Evolutionary conservation across 2,888 invertebrate species (phyloP), one percentile per base, ranked within the genome.

Genomic region (Zhengitettix transpicula): DNA sequence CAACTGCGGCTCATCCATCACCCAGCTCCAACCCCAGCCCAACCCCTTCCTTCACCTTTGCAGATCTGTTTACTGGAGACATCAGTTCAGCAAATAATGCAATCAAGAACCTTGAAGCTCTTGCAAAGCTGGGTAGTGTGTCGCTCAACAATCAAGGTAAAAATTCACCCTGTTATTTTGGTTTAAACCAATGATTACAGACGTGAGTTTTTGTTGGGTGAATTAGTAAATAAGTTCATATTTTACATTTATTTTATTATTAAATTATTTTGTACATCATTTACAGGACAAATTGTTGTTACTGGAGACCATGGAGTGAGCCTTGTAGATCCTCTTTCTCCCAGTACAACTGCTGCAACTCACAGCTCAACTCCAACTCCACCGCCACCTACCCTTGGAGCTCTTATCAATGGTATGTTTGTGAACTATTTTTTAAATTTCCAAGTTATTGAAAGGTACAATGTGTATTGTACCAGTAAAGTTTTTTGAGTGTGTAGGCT

Each of bases 31-130:
- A 82, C 83, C 62, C 78, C 77, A 63, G 79, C 82, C 65, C 67
- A 44, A 65, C 66, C 41, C 65, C 67, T 41, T 63, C 67, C 40
- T 87, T 89, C 66, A 87, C 83, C 60, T 74, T 90, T 65, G 85
- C 87, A 10, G 89, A 91, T 71, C 75, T 90, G 60, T 78, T 90
- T 60, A 81, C 83, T 61, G 87, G 87, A 16, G 85, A 85, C 68
- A 72, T 82, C 8, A 81, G 77, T 67, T 80, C 81, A 1, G 77
- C 78, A 65, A 83, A 83, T 67, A 85, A 87, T 68, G 89, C 91
- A 12, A 84, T 89, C 67, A 89, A 89, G 73, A 94, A 93, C 75
- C 77, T 94, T 65, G 90, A 93, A 70, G 91, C 90, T 41, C 81
- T 94, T 62, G 91, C 91, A 61, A 93, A 93, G 73, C 78, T 93